Base-by-base conservation (phyloP, 2,888 invertebrate species). In the Neuroscelio doddi region DNA sequence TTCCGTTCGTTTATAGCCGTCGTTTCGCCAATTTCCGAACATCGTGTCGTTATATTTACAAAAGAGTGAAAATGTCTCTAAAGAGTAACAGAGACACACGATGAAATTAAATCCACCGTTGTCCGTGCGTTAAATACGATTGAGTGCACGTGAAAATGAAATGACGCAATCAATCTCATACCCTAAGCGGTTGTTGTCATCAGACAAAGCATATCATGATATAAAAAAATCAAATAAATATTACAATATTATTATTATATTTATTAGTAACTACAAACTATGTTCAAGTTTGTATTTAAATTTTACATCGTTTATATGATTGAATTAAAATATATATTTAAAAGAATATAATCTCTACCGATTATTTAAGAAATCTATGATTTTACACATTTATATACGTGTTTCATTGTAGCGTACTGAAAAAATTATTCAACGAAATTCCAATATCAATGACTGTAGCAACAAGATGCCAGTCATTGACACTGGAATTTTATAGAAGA, bases 81-180 rank as follows among this genome's bases (percentile, higher is more conserved):
- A 55, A 64, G 59, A 58, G 58, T 53, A 55, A 64, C 51, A 64
- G 55, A 64, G 58, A 68, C 59, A 56, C 51, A 41, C 56, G 59
- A 67, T 67, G 61, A 68, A 68, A 68, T 68, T 64, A 64, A 68
- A 64, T 68, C 50, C 51, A 64, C 53, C 64, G 68, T 62, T 64
- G 62, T 44, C 62, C 64, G 51, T 64, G 68, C 67, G 67, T 64
- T 68, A 68, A 68, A 68, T 67, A 53, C 64, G 68, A 64, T 64
- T 64, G 59, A 64, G 64, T 58, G 64, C 58, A 64, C 64, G 68
- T 64, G 68, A 64, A 68, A 64, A 68, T 68, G 61, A 64, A 68
- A 68, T 62, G 64, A 68, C 57, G 64, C 64, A 68, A 68, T 68
- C 68, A 68, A 68, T 68, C 68, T 64, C 64, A 64, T 61, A 62